These are phyloP conservation scores for Anguilla rostrata DNA, from an alignment of 2,113 vertebrate genomes.

Conservation along the genomic window DNA sequence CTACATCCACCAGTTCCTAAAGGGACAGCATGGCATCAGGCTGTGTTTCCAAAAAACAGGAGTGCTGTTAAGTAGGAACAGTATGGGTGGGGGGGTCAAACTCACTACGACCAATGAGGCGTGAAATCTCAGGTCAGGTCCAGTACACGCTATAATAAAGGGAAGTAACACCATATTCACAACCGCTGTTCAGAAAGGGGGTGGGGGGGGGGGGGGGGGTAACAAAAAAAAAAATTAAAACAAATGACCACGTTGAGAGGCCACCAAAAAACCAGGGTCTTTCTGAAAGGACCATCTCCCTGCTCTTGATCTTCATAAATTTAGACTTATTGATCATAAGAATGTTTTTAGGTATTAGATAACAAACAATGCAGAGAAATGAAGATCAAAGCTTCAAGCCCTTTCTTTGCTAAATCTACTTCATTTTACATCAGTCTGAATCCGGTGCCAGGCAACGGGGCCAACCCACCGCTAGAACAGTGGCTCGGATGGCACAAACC, in stretches of 20 bases:
- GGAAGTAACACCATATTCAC: constrained; percentile 4
- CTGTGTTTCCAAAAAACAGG: background rate
- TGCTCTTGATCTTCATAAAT: no score
- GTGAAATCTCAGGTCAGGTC: constrained; percentile 8
- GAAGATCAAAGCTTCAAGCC: no score
- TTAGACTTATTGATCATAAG: no score
- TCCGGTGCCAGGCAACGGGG: no score
- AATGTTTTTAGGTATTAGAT: no score
- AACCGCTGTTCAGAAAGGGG: background rate
- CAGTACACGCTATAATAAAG: constrained; percentile 16
- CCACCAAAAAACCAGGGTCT: background rate
- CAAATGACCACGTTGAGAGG: background rate
- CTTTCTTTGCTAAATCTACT: no score
- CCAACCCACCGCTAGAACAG: no score
- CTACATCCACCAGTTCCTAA: background rate
- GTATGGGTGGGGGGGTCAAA: background rate
- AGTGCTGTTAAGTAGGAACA: background rate
- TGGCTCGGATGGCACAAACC: no score
- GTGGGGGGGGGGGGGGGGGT: background rate
- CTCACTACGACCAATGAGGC: constrained; percentile 29
- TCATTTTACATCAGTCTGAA: no score
- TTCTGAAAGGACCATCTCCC: background rate
- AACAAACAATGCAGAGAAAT: no score
- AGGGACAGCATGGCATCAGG: background rate
- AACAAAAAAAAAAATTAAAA: background rate